Evolutionary conservation across 2,888 invertebrate species (phyloP), one percentile per base, ranked within the genome.

Genomic region (Leistus spinibarbis): DNA sequence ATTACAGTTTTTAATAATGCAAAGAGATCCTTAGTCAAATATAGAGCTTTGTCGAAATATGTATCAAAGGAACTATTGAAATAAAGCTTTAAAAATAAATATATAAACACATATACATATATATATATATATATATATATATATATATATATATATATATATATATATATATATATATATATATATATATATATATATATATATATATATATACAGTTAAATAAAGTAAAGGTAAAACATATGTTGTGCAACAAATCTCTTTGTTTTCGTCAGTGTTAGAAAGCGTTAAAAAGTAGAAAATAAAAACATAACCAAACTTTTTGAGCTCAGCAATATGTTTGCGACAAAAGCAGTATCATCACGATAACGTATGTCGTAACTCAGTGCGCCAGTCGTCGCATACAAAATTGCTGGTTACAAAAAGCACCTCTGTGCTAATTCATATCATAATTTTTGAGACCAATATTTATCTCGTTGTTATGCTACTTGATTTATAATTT

Each of bases 391-490:
- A 16, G 20, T 16, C 24, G 64, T 23, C 24, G 64, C 60, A 60
- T 60, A 60, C 60, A 4, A 40, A 66, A 40, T 17, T 66, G 17
- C 40, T 53, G 53, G 40, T 40, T 66, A 66, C 53, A 66, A 66
- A 66, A 66, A 16, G 66, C 66, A 20, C 40, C 9, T n/a, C n/a
- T 7, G 27, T 53, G 66, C 66, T 66, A 66, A 66, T 66, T 66
- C 66, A 7, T 66, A 66, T 66, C 66, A 66, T 66, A 66, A 66
- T 66, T 66, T 66, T 66, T 53, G 53, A 27, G 53, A 13, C 66
- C 66, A 66, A 66, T 66, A 66, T 66, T 66, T 66, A 66, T 66
- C 66, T 66, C 66, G 53, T 66, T 66, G 53, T 24, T 66, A 40
- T 40, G 27, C 53, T 53, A 20, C 53, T 17, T 66, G 66, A 66